These are phyloP conservation scores for Argyresthia albistria DNA, from an alignment of 2,888 invertebrate species.

Conservation along the genomic window DNA sequence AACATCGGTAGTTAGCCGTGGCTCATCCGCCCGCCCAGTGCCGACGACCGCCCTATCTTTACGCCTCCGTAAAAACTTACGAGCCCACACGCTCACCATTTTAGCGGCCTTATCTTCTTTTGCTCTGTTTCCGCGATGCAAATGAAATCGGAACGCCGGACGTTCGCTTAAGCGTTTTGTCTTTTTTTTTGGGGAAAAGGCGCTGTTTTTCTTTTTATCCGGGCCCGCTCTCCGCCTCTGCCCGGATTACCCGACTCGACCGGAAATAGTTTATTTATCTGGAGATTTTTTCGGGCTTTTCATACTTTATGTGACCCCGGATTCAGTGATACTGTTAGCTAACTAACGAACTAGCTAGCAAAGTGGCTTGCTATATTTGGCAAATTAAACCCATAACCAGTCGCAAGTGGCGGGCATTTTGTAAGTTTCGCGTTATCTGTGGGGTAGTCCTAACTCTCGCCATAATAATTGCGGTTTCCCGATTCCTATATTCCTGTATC, in stretches of 20 bases:
- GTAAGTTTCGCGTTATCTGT: no score
- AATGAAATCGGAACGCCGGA: conserved; percentile 7
- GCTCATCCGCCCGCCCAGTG: neutral
- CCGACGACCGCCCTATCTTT: conserved; percentile 15
- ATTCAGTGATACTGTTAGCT: no score
- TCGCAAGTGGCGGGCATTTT: no score
- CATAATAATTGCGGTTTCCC: no score
- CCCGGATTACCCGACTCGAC: neutral
- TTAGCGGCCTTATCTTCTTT: conserved; percentile 15
- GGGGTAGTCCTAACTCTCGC: no score
- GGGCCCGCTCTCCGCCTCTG: neutral
- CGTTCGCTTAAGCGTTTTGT: conserved; percentile 1
- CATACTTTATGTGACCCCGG: no score
- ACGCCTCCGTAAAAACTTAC: conserved; percentile 21
- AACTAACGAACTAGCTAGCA: no score
- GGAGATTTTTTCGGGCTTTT: neutral
- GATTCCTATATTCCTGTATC: no score
- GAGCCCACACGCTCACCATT: conserved; percentile 14
- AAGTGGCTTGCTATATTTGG: no score
- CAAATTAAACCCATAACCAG: no score
- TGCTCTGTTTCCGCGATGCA: conserved; percentile 11
- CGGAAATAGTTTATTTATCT: conserved; percentile 3
- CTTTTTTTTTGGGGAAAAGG: neutral
- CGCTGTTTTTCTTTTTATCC: neutral
- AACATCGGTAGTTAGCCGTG: conserved; percentile 3